Evolutionary conservation across 2,797 vertebrate species (phyloP).

Genomic region (Tragelaphus eurycerus): DNA sequence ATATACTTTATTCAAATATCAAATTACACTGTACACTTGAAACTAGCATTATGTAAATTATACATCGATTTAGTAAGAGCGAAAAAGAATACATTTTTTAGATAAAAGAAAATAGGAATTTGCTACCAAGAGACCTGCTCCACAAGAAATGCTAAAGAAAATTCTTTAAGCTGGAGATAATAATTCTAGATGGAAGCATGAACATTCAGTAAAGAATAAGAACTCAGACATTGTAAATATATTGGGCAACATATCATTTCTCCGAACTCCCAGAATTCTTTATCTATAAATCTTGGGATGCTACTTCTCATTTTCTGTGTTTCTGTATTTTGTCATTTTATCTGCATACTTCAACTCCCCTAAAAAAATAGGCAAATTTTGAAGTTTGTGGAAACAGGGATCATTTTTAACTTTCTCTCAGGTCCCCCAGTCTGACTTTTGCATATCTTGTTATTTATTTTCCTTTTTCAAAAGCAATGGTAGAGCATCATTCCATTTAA

Average conservation of each 20-base stretch:
- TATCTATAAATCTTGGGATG: background rate
- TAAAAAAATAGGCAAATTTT: background rate
- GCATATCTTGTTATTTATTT: background rate
- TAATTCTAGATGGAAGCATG: slow-evolving; percentile 13
- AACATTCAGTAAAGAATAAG: background rate
- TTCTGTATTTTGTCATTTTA: background rate
- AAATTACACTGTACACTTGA: background rate
- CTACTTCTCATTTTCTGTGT: background rate
- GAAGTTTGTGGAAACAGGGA: too few relatives aligned
- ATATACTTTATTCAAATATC: background rate
- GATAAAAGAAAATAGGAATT: background rate
- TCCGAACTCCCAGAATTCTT: background rate
- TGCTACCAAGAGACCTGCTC: background rate
- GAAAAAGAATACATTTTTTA: background rate
- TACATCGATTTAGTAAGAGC: background rate
- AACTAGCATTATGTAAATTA: background rate
- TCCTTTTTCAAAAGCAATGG: background rate
- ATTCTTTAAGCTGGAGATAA: background rate
- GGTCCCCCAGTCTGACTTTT: background rate
- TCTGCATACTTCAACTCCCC: background rate
- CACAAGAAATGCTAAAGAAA: background rate
- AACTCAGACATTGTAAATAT: slow-evolving; percentile 14
- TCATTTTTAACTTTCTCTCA: slow-evolving; percentile 29
- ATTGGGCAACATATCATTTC: slow-evolving; percentile 4
- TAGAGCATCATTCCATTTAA: slow-evolving; percentile 3